A percentile compares a stretch with the other conserved stretches of the same genome.
phyloP scores from a whole-genome alignment of 2,888 invertebrate genomes.

The Epinotia demarniana region DNA sequence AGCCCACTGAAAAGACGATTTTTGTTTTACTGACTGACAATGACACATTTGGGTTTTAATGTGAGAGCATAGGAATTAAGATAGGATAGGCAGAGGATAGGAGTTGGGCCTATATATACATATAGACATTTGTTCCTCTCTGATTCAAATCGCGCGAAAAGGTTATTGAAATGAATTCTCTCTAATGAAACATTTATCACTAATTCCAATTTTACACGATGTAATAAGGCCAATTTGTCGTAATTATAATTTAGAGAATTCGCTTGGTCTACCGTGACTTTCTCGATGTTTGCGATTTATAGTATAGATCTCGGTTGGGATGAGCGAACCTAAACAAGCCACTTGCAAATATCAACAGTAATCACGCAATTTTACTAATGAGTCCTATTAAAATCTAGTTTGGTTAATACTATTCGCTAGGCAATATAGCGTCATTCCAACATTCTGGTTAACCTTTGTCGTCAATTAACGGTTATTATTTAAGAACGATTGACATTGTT shows the following conservation, averaged over 20 bases:
- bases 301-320: slow-evolving; percentile 7
- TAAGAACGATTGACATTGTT: no score
- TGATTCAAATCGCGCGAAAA: no score
- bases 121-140: no score
- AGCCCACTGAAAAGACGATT: no score
- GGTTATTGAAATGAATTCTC: not conserved
- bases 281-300: slow-evolving; percentile 26
- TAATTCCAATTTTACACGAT: not conserved
- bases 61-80: no score
- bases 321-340: slow-evolving; percentile 23
- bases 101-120: no score
- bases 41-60: no score
- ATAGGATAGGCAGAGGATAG: no score
- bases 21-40: no score
- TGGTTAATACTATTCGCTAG: not conserved
- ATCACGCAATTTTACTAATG: slow-evolving; percentile 1
- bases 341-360: slow-evolving; percentile 19
- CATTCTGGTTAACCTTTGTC: not conserved
- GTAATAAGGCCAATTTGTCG: slow-evolving; percentile 3
- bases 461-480: no score
- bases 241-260: slow-evolving; percentile 25
- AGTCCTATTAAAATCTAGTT: slow-evolving; percentile 17
- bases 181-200: not conserved
- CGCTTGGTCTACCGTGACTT: slow-evolving; percentile 21
- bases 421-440: not conserved